Conservation (phyloP, 2,113 vertebrate species). For the Spilogale gracilis region DNA sequence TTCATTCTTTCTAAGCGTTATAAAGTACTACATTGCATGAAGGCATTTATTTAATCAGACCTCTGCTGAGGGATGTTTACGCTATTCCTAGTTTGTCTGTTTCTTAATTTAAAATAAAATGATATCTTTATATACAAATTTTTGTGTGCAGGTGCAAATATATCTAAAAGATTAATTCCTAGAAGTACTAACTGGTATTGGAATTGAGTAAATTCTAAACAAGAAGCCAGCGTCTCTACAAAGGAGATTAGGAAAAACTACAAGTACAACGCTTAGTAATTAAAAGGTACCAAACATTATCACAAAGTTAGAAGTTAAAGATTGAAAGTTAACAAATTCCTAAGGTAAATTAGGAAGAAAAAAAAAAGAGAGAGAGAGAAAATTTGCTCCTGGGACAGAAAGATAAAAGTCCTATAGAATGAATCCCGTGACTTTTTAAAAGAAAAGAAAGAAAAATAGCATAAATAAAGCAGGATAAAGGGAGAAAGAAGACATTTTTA, state of each 20-base stretch:
- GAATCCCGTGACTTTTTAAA: background rate
- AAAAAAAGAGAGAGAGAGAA: background rate
- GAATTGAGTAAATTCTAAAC: constrained; percentile 49
- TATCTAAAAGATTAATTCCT: constrained; percentile 3
- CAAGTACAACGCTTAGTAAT: constrained; percentile 3
- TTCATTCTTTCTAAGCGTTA: constrained; percentile 14
- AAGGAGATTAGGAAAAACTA: constrained; percentile 28
- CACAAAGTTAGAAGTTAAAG: constrained; percentile 46
- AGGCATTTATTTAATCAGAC: constrained; percentile 14
- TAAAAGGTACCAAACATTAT: constrained; percentile 38
- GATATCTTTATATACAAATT: background rate
- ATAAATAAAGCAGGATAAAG: background rate
- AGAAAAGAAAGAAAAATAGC: background rate
- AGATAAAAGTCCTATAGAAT: constrained; percentile 27
- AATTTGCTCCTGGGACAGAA: background rate
- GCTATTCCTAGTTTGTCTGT: constrained; percentile 23
- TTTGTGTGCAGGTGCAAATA: constrained; percentile 34
- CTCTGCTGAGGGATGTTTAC: background rate
- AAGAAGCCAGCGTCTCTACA: constrained; percentile 38
- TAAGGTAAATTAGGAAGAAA: background rate
- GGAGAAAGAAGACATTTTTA: background rate
- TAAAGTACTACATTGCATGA: background rate
- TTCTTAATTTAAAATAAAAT: constrained; percentile 37
- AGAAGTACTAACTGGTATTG: background rate
- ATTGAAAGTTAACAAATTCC: constrained; percentile 65